Percentiles rank a stretch among this genome's conserved stretches.
Conservation (phyloP, 2,113 vertebrate genomes). For the Tragelaphus scriptus region DNA sequence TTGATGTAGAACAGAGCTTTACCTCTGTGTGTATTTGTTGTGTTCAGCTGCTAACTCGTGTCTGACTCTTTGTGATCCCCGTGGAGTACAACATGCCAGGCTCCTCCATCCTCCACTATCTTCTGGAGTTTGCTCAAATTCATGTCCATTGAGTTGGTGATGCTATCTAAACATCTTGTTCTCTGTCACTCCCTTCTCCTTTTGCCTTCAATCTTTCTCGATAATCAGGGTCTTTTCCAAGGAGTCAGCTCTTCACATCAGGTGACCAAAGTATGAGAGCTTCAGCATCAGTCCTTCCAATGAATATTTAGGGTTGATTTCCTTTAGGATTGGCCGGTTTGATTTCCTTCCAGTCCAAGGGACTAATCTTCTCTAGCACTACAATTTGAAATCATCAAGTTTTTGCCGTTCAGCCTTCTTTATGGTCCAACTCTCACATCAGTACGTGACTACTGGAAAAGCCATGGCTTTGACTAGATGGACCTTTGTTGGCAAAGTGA, state of each 20-base stretch:
- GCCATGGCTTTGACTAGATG: neutral
- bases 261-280: neutral
- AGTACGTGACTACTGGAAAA: neutral
- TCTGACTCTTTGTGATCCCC: neutral
- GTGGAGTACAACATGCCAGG: neutral
- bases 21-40: neutral
- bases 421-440: neutral
- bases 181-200: neutral
- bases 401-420: neutral
- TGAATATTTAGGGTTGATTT: neutral
- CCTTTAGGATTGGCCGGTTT: neutral
- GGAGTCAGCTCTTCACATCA: neutral
- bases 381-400: neutral
- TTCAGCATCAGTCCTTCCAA: neutral
- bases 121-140: neutral
- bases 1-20: neutral
- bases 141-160: neutral
- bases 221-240: neutral
- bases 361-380: neutral
- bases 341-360: neutral
- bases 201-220: neutral
- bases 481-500: neutral
- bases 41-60: neutral
- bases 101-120: neutral
- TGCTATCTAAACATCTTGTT: neutral